Conservation (phyloP, 2,888 invertebrate genomes). For the Torymus texanus region DNA sequence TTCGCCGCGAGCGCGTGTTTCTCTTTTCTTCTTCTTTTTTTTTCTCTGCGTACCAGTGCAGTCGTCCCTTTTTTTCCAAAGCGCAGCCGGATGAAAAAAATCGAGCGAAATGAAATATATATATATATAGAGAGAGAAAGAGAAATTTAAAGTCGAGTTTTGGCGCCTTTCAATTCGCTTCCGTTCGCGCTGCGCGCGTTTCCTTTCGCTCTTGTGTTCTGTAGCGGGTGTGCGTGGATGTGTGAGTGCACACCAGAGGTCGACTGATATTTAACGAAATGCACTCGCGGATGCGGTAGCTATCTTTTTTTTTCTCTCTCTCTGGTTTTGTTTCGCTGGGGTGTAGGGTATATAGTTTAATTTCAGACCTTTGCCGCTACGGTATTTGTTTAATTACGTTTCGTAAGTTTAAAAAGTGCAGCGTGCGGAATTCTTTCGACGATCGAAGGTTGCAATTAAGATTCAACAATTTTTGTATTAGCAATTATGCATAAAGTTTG, state of each 20-base stretch:
- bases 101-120: constrained; percentile 16
- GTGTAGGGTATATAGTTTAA: too few species aligned
- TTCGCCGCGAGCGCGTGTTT: neutral
- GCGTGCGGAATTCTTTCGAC: too few species aligned
- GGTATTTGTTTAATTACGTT: too few species aligned
- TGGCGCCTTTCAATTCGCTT: constrained; percentile 39
- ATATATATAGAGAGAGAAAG: too few species aligned
- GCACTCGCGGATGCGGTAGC: neutral
- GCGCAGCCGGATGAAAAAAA: neutral
- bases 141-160: constrained; percentile 34
- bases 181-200: neutral
- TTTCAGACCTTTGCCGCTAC: too few species aligned
- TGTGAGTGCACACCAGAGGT: neutral
- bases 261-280: constrained; percentile 18
- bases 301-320: neutral
- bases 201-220: neutral
- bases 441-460: too few species aligned
- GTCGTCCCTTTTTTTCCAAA: neutral
- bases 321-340: too few species aligned
- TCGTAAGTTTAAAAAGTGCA: too few species aligned
- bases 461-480: too few species aligned
- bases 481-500: too few species aligned
- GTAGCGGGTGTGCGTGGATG: too few species aligned
- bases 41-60: neutral
- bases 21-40: neutral